phyloP scores from a whole-genome alignment of 2,113 vertebrate species.

The Salvator merianae region DNA sequence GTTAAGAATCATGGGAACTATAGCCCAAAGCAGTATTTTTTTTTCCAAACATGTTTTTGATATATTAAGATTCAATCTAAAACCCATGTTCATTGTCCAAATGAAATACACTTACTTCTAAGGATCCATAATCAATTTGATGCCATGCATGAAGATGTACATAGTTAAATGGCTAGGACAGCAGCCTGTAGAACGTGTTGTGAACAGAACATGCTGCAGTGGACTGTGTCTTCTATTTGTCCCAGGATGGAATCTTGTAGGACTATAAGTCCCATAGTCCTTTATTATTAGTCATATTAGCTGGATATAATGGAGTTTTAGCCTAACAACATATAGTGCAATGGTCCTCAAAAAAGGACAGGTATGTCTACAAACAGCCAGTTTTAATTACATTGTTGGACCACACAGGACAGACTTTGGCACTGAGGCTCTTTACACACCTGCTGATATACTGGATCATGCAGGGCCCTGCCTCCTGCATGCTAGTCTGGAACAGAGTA shows the following conservation, averaged over 20 bases:
- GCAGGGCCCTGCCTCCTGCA: too few species aligned
- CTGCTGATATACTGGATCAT: too few species aligned
- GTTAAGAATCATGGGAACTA: too few species aligned
- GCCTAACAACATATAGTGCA: too few species aligned
- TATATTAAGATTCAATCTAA: background rate
- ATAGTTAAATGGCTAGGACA: background rate
- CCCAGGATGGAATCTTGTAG: background rate
- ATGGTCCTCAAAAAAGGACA: background rate
- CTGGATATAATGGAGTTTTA: background rate
- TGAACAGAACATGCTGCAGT: background rate
- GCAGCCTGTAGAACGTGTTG: background rate
- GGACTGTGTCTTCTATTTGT: background rate
- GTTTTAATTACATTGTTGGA: background rate
- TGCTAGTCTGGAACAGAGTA: too few species aligned
- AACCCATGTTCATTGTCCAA: background rate
- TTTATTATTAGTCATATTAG: background rate
- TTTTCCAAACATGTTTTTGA: rapidly evolving
- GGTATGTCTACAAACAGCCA: background rate
- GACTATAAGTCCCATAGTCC: background rate
- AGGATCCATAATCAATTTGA: background rate
- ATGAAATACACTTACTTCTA: background rate
- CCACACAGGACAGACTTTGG: background rate
- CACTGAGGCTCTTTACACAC: background rate
- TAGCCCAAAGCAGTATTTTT: too few species aligned
- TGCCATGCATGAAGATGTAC: background rate